Evolutionary conservation across 2,797 vertebrate species (phyloP), one percentile per base, ranked within the genome.

Genomic region (Falco rusticolus): DNA sequence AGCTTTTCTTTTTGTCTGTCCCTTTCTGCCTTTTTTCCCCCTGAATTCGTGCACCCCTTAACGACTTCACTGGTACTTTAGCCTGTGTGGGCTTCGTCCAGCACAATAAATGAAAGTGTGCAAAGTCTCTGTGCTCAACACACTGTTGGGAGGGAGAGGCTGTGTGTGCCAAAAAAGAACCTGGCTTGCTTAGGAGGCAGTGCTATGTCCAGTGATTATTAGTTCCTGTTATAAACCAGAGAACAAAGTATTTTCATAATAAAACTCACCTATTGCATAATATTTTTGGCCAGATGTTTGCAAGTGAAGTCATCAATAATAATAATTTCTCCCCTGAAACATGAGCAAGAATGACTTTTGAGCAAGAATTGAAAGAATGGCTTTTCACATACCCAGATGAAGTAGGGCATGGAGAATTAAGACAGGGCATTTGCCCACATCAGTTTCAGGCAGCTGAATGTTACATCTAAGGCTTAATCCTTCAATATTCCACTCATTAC

Each of bases 21-120:
- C 33, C 16, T 43, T 43, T 43, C 43, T 43, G 43, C 15, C 45
- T 84, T 83, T 95, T 89, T 89, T n/a, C 18, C 37, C 65, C 45
- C 41, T 74, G 84, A 94, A 97, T 96, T 92, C 72, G 66, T 78
- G 51, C n/a, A 72, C 79, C 72, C 54, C 77, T 89, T 94, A 91
- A 96, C 4, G 2, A 94, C 77, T 93, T 93, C 90, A 94, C 64
- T 94, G 50, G n/a, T 69, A 88, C 90, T 93, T 91, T 94, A 93
- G 88, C 79, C 61, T 94, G 74, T 94, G 83, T 93, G 90, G 85
- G 84, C 81, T 95, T 95, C 3, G 6, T 92, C 91, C 93, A 93
- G 86, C 57, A 78, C 74, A 88, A 85, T 79, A 96, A 96, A 90
- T 74, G 79, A 93, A 91, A 96, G 60, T 47, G 43, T 43, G 64